Evolutionary conservation across 2,113 vertebrate genomes (phyloP), one percentile per base, ranked within the genome.

Genomic region (Lanius collurio): DNA sequence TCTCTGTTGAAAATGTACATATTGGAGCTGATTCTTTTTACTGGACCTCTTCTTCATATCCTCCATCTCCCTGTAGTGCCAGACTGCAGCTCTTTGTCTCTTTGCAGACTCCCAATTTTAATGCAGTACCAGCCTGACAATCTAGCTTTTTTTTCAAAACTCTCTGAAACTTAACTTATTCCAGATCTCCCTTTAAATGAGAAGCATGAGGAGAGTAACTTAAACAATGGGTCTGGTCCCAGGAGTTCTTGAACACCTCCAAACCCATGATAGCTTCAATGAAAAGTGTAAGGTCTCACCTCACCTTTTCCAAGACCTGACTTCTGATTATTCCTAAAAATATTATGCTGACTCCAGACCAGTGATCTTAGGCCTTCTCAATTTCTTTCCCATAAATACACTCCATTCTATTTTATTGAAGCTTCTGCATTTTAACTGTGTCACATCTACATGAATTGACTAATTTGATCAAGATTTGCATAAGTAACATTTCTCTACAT

Each of bases 1-100:
- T 87, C 73, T 89, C 83, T 89, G 44, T 79, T 94, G 88, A 82
- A 97, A 97, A 88, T 87, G 83, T 92, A 94, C 88, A 84, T 89
- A 92, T 46, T 94, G 69, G 69, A 90, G 65, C 79, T 79, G 52
- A 65, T 94, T 90, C 56, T 81, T 96, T 95, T 92, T 87, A 64
- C 92, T 81, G 76, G 93, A 94, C 55, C 18, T 75, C 64, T 92
- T 84, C 74, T 69, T 94, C 67, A 75, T 33, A 96, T 83, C 47
- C 26, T 90, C 46, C 56, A 83, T 94, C 46, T 96, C 85, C 90
- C 94, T 68, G 52, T 60, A 92, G 90, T 75, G 60, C 37, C 83
- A 92, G 83, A 77, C 82, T 94, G 56, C 60, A 93, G 60, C 11
- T 89, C 78, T 93, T 93, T 92, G 82, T 94, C 64, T 94, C 60